Base-by-base conservation (phyloP, 2,797 vertebrate species). In the Merluccius polli region DNA sequence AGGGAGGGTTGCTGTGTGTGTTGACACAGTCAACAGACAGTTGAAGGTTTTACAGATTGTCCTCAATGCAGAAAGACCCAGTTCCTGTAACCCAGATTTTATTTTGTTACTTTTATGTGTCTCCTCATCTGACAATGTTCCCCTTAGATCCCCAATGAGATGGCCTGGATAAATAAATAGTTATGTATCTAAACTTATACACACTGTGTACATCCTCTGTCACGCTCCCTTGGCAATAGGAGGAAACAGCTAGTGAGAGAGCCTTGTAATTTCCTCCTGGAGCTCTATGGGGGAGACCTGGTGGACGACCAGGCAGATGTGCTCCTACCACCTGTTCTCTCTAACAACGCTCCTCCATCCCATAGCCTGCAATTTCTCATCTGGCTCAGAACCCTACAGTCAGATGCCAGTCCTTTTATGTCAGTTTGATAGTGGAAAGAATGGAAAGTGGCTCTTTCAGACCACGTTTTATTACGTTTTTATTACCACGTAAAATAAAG, bases 271-370 rank as follows among this genome's bases (percentile, higher is more conserved):
- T 89, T 88, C 82, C 83, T 73, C 35, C 9, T 11, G 16, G 65
- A 29, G 70, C 65, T 78, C 68, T 70, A 69, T 16, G 29, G 75
- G 35, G 36, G 65, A 30, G 18, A 6, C 59, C 63, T 68, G 72
- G 82, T 10, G 0, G 69, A 81, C 75, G 65, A 76, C 12, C 41
- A 79, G 72, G 72, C 33, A 71, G 27, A 85, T 35, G 15, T 67
- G 74, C 76, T 86, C 67, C 73, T 72, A 82, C 81, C 87, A 89
- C 85, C 86, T 88, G 85, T 86, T 89, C 78, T 78, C 83, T 67
- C 82, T 79, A 30, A n/a, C 18, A 33, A 83, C 80, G 35, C 73
- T 13, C 52, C 76, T 70, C 12, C 15, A 12, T 15, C 44, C 73
- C 10, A 10, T 31, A 88, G 78, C 79, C 85, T 89, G 76, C 87